Evolutionary conservation across 2,797 vertebrate genomes (phyloP).

Genomic region (Oreochromis mossambicus): DNA sequence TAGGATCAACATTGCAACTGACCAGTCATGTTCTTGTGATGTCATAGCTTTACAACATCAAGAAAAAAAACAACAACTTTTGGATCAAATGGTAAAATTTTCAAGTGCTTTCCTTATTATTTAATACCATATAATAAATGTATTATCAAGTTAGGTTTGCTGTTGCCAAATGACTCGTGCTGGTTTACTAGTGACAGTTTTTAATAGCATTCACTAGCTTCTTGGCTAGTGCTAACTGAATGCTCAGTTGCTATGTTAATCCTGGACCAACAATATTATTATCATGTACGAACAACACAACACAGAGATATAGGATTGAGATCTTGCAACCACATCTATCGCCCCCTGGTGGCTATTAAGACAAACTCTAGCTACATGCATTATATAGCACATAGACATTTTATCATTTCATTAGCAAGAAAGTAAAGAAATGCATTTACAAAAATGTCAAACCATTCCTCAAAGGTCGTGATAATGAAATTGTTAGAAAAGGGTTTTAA

Average conservation of each 20-base stretch:
- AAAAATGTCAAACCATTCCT: not conserved
- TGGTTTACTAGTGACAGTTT: not conserved
- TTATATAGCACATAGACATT: not conserved
- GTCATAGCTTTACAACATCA: not conserved
- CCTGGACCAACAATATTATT: not conserved
- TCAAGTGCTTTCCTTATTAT: not conserved
- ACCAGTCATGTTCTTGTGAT: not conserved
- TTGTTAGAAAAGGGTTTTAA: constrained; percentile 14
- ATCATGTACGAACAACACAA: not conserved
- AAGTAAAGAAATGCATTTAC: not conserved
- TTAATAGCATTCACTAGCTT: not conserved
- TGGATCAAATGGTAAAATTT: not conserved
- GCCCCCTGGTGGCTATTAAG: not conserved
- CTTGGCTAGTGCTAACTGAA: not conserved
- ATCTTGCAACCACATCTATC: not conserved
- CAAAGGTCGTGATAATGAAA: constrained; percentile 2
- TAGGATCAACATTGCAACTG: not conserved
- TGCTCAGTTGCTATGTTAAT: not conserved
- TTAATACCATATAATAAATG: not conserved
- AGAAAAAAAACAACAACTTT: not conserved
- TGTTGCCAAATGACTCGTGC: not conserved
- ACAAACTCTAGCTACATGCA: not conserved
- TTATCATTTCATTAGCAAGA: not conserved
- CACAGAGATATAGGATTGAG: not conserved
- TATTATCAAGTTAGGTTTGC: not conserved